These are phyloP conservation scores for Drosophila kurseongensis DNA, from an alignment of 1,140 invertebrate species.

Conservation along the genomic window DNA sequence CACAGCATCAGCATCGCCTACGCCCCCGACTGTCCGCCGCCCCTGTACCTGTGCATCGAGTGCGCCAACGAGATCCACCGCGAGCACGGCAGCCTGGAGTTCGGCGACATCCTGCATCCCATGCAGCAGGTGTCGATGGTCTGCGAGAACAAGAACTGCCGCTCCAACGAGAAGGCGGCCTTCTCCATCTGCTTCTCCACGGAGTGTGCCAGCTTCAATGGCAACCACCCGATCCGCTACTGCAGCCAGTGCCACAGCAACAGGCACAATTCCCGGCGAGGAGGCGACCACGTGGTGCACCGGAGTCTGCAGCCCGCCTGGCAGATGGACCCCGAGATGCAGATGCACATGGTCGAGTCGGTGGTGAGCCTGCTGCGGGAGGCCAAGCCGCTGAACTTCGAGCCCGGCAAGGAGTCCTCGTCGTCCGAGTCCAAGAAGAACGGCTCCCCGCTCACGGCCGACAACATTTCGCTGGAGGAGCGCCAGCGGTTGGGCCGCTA, in stretches of 20 bases:
- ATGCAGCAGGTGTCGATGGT: constrained; percentile 97
- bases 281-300: constrained; percentile 96
- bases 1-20: constrained; percentile 93
- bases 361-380: constrained; percentile 95
- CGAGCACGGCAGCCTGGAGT: constrained; percentile 93
- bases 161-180: constrained; percentile 96
- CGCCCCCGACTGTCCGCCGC: constrained; percentile 94
- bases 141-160: constrained; percentile 99
- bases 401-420: constrained; percentile 85
- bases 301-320: constrained; percentile 93
- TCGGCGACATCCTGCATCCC: constrained; percentile 96
- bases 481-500: constrained; percentile 95
- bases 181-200: constrained; percentile 98
- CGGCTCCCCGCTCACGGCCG: constrained; percentile 74
- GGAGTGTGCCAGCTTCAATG: constrained; percentile 98
- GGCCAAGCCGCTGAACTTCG: constrained; percentile 90
- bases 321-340: constrained; percentile 94
- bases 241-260: constrained; percentile 96
- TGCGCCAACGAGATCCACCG: constrained; percentile 96
- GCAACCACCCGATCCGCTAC: constrained; percentile 97
- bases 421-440: constrained; percentile 71
- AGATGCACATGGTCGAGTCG: constrained; percentile 97
- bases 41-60: constrained; percentile 97
- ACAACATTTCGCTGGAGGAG: constrained; percentile 90
- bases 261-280: constrained; percentile 93